Evolutionary conservation across 2,113 vertebrate species (phyloP).

Genomic region (Solea senegalensis): DNA sequence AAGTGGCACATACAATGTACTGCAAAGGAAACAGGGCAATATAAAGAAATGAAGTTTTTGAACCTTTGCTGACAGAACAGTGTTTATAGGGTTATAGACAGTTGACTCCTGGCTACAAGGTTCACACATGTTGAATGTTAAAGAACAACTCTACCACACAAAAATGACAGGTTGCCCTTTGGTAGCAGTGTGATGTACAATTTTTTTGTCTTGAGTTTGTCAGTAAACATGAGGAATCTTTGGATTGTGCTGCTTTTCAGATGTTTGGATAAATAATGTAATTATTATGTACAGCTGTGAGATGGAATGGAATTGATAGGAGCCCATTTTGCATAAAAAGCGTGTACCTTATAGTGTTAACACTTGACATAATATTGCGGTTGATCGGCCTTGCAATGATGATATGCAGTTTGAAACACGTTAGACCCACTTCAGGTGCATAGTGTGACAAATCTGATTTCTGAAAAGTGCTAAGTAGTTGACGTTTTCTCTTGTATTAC

Average conservation of each 20-base stretch:
- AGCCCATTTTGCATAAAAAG: slow-evolving; percentile 16
- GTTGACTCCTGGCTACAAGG: slow-evolving; percentile 15
- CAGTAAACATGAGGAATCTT: slow-evolving; percentile 53
- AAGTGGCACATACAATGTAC: slow-evolving; percentile 70
- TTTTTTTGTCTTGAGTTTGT: not conserved
- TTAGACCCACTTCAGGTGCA: slow-evolving; percentile 27
- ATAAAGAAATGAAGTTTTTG: slow-evolving; percentile 27
- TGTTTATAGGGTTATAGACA: slow-evolving; percentile 7
- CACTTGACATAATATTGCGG: not conserved
- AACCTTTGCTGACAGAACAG: slow-evolving; percentile 59
- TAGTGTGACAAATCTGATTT: slow-evolving; percentile 25
- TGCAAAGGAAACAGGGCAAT: slow-evolving; percentile 47
- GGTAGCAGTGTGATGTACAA: not conserved
- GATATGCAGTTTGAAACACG: slow-evolving; percentile 14
- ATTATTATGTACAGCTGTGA: slow-evolving; percentile 38
- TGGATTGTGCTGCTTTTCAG: slow-evolving; percentile 63
- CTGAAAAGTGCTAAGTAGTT: slow-evolving; percentile 10
- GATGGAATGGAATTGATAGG: slow-evolving; percentile 22
- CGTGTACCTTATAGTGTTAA: not conserved
- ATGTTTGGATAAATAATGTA: slow-evolving; percentile 26
- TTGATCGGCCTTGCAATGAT: slow-evolving; percentile 6
- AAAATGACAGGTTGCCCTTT: not conserved
- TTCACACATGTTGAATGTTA: slow-evolving; percentile 4
- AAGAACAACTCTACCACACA: slow-evolving; percentile 8
- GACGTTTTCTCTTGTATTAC: slow-evolving; percentile 33